Conservation (phyloP, 2,797 vertebrate species). For the Sebastes hubbsi region DNA sequence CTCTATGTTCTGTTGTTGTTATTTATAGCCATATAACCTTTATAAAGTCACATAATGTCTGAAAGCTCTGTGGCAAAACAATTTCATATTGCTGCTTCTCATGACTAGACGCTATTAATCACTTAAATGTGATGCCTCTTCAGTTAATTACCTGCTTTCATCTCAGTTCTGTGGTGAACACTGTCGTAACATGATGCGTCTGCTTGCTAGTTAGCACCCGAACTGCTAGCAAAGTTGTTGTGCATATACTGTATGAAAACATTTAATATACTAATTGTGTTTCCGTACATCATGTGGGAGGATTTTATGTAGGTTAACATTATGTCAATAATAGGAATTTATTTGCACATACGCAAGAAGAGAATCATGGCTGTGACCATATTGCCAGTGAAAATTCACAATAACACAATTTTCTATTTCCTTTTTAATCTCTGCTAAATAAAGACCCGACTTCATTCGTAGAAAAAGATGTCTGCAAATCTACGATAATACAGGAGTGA, state of each 20-base stretch:
- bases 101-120: neutral
- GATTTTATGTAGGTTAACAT: neutral
- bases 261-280: neutral
- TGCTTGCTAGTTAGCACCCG: neutral
- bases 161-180: neutral
- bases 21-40: too few relatives aligned
- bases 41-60: neutral
- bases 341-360: neutral
- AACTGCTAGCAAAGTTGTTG: neutral
- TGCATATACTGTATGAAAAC: neutral
- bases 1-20: neutral
- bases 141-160: neutral
- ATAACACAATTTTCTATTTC: neutral
- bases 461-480: neutral
- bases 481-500: neutral
- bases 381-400: neutral
- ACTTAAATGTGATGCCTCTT: neutral
- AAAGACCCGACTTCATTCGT: neutral
- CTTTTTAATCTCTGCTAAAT: neutral
- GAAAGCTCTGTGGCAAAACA: neutral
- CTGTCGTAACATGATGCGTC: neutral
- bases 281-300: neutral
- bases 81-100: neutral
- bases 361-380: neutral
- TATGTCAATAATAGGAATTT: neutral